Base-by-base conservation (phyloP, 2,797 vertebrate species). In the Gouania willdenowi region DNA sequence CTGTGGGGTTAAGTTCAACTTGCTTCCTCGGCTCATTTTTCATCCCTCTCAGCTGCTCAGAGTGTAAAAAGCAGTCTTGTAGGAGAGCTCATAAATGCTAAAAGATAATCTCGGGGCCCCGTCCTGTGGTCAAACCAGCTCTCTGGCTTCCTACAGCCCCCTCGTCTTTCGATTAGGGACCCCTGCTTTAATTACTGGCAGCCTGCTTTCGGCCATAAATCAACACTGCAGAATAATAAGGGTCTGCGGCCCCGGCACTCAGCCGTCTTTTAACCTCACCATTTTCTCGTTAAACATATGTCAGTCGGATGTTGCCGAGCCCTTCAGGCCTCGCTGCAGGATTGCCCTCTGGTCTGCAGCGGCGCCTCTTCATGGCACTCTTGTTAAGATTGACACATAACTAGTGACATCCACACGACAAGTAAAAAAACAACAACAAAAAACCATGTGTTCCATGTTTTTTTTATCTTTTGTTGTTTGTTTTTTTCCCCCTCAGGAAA, bases 401-500 rank as follows among this genome's bases (percentile, higher is more conserved):
- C 41, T 52, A 4, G 37, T 30, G 53, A 57, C 66, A 69, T 52
- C 57, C 46, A 53, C 59, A 57, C 41, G 61, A 45, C 39, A 26
- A 53, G 41, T 48, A 60, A 67, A 77, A 47, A 47, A 48, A 61
- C 62, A 59, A 35, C 28, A 60, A 67, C 77, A 47, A 47, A 48
- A 61, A 62, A 59, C 35, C 28, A 46, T 24, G 9, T 53, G 39
- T 57, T 16, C 44, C 44, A 2, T 72, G 54, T 59, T 38, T 69
- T 47, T 14, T 13, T 9, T 22, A 18, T 20, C 17, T 54, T 33
- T 36, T 64, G 37, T 52, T 56, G 31, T 61, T 36, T 63, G 26
- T 42, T 22, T 60, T 30, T 42, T 30, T 42, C 26, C 55, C 61
- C 41, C 19, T 1, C 54, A 98, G 96, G 94, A 97, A 82, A 88